These are phyloP conservation scores for Laterallus jamaicensis DNA, from an alignment of 2,113 vertebrate genomes.

Conservation along the genomic window DNA sequence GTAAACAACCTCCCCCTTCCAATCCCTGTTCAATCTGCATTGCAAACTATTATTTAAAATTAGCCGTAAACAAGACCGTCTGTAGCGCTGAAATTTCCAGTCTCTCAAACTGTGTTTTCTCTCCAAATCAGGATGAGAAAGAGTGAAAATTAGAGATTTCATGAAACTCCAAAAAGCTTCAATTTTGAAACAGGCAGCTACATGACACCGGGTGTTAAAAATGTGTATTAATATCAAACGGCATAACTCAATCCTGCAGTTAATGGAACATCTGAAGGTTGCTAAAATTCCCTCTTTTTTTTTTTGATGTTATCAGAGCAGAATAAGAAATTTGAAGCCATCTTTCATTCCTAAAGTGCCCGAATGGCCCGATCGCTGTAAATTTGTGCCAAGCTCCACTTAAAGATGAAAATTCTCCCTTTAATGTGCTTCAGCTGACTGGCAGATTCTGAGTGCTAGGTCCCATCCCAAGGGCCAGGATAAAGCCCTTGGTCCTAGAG, in stretches of 20 bases:
- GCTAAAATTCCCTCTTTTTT: neutral
- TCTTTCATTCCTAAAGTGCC: neutral
- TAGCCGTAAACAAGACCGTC: neutral
- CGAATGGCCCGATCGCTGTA: neutral
- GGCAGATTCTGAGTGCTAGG: accelerated
- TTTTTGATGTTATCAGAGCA: neutral
- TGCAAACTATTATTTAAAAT: constrained; percentile 36
- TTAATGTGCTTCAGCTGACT: accelerated
- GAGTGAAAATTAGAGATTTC: neutral
- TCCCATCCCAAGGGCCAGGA: neutral
- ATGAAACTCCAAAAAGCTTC: neutral
- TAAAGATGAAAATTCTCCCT: neutral
- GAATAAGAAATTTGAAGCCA: neutral
- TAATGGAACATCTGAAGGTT: constrained; percentile 26
- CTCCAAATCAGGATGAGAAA: neutral
- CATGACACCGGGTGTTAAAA: neutral
- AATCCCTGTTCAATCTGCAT: neutral
- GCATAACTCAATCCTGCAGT: neutral
- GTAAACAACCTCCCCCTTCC: constrained; percentile 33
- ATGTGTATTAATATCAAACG: neutral
- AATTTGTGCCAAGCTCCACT: neutral
- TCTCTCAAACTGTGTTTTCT: neutral
- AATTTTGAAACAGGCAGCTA: neutral
- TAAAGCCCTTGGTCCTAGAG: neutral
- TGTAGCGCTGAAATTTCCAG: neutral